Percentiles rank a stretch among this genome's conserved stretches.
Evolutionary conservation across 1,140 invertebrate genomes (phyloP).

Genomic region (Asobara japonica): DNA sequence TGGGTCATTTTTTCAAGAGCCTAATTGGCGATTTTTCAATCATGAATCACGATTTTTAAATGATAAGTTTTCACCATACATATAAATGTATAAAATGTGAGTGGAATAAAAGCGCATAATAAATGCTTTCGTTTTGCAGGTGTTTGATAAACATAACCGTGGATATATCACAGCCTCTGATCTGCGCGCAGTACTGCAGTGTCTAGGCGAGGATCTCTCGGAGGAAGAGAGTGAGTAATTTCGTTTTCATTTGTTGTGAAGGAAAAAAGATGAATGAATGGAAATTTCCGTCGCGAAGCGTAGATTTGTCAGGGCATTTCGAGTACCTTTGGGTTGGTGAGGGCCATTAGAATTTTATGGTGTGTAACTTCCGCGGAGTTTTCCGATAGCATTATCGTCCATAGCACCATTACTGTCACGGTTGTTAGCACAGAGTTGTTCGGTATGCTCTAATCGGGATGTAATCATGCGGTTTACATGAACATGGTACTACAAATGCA

Average conservation of each 20-base stretch:
- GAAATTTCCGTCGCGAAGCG: not conserved
- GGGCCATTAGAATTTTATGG: not conserved
- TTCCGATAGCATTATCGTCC: not conserved
- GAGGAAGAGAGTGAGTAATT: conserved; percentile 83
- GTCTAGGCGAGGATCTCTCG: conserved; percentile 84
- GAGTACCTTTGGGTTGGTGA: too few relatives aligned
- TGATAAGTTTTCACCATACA: too few relatives aligned
- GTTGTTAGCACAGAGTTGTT: not conserved
- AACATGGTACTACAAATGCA: not conserved
- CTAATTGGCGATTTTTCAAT: too few relatives aligned
- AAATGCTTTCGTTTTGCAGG: conserved; percentile 57
- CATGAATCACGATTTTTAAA: too few relatives aligned
- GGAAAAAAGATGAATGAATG: not conserved
- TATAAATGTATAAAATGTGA: too few relatives aligned
- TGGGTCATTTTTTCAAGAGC: too few relatives aligned
- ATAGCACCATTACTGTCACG: not conserved
- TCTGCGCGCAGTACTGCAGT: conserved; percentile 83
- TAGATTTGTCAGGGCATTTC: not conserved
- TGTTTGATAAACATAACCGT: conserved; percentile 87
- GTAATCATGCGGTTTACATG: not conserved
- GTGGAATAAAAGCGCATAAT: not conserved
- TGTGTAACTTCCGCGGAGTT: not conserved
- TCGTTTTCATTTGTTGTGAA: not conserved
- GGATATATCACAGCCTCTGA: conserved; percentile 89
- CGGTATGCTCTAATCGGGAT: not conserved